Evolutionary conservation across 2,888 invertebrate genomes (phyloP).

Genomic region (Cheilosia vernalis): DNA sequence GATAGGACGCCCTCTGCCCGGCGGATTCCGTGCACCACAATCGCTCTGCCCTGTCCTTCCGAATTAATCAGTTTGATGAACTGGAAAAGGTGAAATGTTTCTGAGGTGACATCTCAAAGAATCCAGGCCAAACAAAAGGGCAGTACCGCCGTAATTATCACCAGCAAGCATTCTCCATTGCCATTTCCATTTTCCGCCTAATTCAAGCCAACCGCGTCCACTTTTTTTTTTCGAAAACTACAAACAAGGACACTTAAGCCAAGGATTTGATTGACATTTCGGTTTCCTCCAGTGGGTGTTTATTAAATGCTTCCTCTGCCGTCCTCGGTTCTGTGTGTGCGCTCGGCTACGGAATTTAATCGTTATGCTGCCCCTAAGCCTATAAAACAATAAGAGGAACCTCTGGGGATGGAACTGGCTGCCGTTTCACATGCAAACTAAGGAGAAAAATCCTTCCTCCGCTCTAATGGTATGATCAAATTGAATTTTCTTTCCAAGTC

Average conservation of each 20-base stretch:
- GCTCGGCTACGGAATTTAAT: conserved; percentile 34
- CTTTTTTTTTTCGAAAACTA: conserved; percentile 20
- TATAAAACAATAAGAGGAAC: conserved; percentile 53
- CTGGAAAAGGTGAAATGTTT: conserved; percentile 62
- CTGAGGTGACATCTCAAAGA: conserved; percentile 61
- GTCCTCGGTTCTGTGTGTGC: not conserved
- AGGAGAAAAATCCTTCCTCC: conserved; percentile 35
- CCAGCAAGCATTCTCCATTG: conserved; percentile 11
- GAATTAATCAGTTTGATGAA: conserved; percentile 68
- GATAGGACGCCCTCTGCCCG: not conserved
- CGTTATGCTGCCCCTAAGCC: conserved; percentile 55
- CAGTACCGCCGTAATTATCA: conserved; percentile 56
- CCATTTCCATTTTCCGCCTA: conserved; percentile 8
- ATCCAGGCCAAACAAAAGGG: conserved; percentile 39
- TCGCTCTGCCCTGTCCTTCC: not conserved
- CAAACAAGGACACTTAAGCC: conserved; percentile 56
- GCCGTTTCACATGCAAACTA: conserved; percentile 51
- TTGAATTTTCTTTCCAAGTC: conserved; percentile 66
- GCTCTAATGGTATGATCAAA: conserved; percentile 72
- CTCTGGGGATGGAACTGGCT: conserved; percentile 3
- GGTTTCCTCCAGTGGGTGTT: conserved; percentile 64
- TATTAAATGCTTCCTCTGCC: conserved; percentile 55
- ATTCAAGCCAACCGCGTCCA: conserved; percentile 4
- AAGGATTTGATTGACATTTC: conserved; percentile 71
- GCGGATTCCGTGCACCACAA: conserved; percentile 1